Conservation (phyloP, 2,797 vertebrate species). For the Sebastes goodei region DNA sequence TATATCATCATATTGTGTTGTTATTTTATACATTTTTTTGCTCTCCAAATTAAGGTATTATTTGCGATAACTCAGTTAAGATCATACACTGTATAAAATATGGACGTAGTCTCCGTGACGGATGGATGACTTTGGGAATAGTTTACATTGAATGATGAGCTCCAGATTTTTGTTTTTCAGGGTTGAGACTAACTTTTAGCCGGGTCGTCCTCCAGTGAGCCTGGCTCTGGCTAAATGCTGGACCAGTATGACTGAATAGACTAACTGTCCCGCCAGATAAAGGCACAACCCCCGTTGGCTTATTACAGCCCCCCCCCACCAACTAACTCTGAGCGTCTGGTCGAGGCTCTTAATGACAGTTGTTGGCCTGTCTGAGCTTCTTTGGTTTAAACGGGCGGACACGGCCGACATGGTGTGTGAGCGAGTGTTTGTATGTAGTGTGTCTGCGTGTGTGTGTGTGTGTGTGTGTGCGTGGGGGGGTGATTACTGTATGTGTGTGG, state of each 20-base stretch:
- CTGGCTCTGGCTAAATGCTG: not conserved
- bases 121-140: not conserved
- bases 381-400: conserved; percentile 53
- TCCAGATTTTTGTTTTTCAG: not conserved
- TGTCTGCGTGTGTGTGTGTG: not conserved
- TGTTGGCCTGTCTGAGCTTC: conserved; percentile 73
- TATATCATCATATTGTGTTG: not conserved
- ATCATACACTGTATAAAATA: no score
- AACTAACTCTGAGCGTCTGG: conserved; percentile 50
- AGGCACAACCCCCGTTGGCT: conserved; percentile 30
- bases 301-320: conserved; percentile 3
- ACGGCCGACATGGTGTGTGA: conserved; percentile 7
- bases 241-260: not conserved
- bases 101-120: no score
- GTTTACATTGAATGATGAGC: not conserved
- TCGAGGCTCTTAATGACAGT: conserved; percentile 63
- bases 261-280: conserved; percentile 16
- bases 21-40: not conserved
- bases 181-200: not conserved
- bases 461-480: not conserved
- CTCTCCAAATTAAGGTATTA: not conserved
- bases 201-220: not conserved
- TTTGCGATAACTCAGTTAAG: no score
- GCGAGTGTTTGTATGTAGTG: conserved; percentile 3
- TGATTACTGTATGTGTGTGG: conserved; percentile 48